phyloP scores from a whole-genome alignment of 2,113 vertebrate species.

The Ceyx margarethae region DNA sequence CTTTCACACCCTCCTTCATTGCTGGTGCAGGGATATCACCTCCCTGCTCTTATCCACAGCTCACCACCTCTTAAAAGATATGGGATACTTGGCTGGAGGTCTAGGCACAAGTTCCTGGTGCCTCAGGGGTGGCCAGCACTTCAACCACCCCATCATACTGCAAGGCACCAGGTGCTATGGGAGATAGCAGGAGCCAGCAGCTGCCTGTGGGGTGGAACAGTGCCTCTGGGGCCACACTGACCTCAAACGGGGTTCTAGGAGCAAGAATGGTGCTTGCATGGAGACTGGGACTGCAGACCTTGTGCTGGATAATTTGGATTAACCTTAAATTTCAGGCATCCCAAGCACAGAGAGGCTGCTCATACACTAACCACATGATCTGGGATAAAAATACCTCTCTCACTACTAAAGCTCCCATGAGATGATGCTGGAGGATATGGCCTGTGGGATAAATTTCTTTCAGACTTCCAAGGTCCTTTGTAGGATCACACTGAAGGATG shows the following conservation, averaged over 20 bases:
- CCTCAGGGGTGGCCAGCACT: background rate
- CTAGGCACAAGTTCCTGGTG: background rate
- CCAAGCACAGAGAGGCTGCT: background rate
- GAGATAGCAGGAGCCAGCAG: background rate
- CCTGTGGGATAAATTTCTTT: background rate
- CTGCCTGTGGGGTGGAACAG: background rate
- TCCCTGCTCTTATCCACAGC: background rate
- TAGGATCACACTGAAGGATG: background rate
- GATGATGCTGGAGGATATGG: background rate
- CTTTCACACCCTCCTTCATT: background rate
- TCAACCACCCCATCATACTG: accelerated
- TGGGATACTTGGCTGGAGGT: background rate
- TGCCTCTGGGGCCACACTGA: background rate
- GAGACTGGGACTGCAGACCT: background rate
- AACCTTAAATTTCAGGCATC: background rate
- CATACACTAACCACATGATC: background rate
- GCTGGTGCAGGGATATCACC: background rate
- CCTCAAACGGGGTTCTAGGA: accelerated
- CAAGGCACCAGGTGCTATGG: background rate
- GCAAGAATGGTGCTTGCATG: background rate
- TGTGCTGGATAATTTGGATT: background rate
- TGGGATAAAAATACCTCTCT: constrained; percentile 17
- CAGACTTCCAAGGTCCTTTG: background rate
- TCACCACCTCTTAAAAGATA: background rate
- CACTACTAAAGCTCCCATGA: background rate